Base-by-base conservation (phyloP, 2,797 vertebrate species). In the Buphagus erythrorhynchus region DNA sequence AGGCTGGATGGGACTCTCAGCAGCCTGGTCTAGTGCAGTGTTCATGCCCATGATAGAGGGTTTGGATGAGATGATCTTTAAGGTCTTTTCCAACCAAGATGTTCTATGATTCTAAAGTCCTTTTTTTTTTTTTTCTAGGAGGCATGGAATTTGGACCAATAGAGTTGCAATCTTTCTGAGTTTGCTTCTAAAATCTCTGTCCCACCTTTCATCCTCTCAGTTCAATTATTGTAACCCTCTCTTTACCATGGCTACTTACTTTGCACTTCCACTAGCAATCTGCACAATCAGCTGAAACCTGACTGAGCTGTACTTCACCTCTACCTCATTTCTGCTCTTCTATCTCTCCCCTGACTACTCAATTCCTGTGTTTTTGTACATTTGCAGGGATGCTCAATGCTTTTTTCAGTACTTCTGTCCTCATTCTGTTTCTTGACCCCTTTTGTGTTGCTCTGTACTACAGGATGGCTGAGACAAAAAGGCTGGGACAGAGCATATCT, bases 31-130 rank as follows among this genome's bases (percentile, higher is more conserved):
- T 22, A 26, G 6, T 13, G 28, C 16, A 38, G 6, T 55, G 16
- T 29, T 35, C 22, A 11, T 33, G 16, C 20, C 10, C 8, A 22
- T 18, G 24, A 12, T 19, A 68, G 49, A 63, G 12, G 35, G 3
- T 9, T 55, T 0, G 0, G 48, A n/a, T 4, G 20, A 36, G 18
- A 12, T 28, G 11, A n/a, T n/a, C 10, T 57, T 45, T 15, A 21
- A 29, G 3, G n/a, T 62, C 11, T 68, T 48, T 69, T 49, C 48
- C 36, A 62, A 15, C 11, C 24, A 49, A 75, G 22, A 13, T 2
- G 1, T 17, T 35, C 13, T 88, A 0, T 61, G 29, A 61, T 33
- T 63, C 6, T 67, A 54, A 85, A 5, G 25, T 35, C 2, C 2
- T 33, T 76, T 35, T 52, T 12, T 54, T 57, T 11, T 48, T 46